Evolutionary conservation across 2,888 invertebrate species (phyloP).

Genomic region (Diaprepes abbreviatus): DNA sequence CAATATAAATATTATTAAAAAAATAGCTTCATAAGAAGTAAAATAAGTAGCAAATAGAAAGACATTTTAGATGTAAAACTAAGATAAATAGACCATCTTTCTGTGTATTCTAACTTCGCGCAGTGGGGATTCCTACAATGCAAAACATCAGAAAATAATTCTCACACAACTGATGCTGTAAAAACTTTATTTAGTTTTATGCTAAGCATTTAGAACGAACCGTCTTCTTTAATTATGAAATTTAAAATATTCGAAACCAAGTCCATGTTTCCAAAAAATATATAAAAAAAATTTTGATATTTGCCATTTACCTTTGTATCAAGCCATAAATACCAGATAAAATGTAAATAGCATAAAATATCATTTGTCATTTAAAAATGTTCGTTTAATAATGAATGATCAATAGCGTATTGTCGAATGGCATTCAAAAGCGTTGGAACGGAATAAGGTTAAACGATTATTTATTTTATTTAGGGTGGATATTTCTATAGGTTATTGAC

Average conservation of each 20-base stretch:
- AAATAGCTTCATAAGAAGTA: no score
- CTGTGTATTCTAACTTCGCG: background rate
- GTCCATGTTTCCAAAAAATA: no score
- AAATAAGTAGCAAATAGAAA: no score
- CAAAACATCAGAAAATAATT: no score
- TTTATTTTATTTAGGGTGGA: constrained; percentile 5
- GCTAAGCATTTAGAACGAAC: no score
- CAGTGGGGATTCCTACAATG: background rate
- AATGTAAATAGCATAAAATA: background rate
- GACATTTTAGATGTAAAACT: background rate
- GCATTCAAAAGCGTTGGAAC: background rate
- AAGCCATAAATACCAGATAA: background rate
- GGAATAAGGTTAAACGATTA: background rate
- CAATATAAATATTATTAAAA: background rate
- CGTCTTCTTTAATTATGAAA: no score
- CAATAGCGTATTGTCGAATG: background rate
- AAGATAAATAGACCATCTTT: background rate
- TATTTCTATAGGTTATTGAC: background rate
- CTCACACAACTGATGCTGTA: no score
- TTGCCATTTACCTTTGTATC: background rate
- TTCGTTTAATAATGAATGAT: background rate
- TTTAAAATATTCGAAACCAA: no score
- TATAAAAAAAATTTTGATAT: no score
- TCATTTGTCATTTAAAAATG: constrained; percentile 7
- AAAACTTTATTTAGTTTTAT: no score